Percentiles rank a stretch among this genome's conserved stretches.
phyloP scores from a whole-genome alignment of 2,797 vertebrate genomes.

The Leuciscus waleckii region DNA sequence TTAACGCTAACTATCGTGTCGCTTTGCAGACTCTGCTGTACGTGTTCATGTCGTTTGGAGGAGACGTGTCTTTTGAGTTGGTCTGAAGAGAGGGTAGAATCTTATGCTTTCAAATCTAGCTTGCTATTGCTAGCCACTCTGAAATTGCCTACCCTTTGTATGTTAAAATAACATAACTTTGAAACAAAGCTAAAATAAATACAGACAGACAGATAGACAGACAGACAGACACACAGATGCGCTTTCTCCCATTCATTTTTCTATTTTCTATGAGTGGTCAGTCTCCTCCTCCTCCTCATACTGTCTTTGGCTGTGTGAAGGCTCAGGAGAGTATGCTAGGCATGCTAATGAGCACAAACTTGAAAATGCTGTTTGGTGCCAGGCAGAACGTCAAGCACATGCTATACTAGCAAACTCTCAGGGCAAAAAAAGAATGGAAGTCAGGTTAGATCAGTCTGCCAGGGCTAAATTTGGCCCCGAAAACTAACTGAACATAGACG shows the following conservation, averaged over 20 bases:
- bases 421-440: constrained; percentile 33
- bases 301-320: constrained; percentile 15
- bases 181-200: neutral
- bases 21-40: too few relatives aligned
- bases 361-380: neutral
- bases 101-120: too few relatives aligned
- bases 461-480: constrained; percentile 48
- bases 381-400: constrained; percentile 9
- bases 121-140: too few relatives aligned
- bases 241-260: neutral
- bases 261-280: neutral
- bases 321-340: constrained; percentile 32
- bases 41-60: too few relatives aligned
- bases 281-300: neutral
- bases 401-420: constrained; percentile 19
- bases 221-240: too few relatives aligned
- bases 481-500: constrained; percentile 35
- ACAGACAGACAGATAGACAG: too few relatives aligned
- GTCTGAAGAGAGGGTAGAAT: too few relatives aligned
- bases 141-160: neutral
- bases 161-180: neutral
- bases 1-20: too few relatives aligned
- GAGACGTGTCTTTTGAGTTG: too few relatives aligned
- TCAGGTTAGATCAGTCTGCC: constrained; percentile 31
- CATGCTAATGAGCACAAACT: constrained; percentile 48